A percentile compares a stretch with the other conserved stretches of the same genome.
phyloP scores from a whole-genome alignment of 2,113 vertebrate species.

The Xiphophorus couchianus region DNA sequence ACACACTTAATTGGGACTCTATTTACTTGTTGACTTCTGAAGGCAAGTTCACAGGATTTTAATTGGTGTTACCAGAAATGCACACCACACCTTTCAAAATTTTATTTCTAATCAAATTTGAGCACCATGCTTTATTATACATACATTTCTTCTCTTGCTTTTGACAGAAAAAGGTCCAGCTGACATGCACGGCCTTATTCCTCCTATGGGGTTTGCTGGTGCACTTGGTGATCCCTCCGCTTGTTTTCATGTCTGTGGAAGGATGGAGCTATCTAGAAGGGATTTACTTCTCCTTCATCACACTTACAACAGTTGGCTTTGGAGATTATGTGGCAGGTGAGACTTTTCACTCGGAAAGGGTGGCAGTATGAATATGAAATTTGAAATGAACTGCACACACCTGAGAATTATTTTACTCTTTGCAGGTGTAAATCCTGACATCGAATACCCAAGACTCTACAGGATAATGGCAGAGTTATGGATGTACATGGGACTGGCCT shows the following conservation, averaged over 20 bases:
- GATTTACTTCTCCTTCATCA: constrained; percentile 96
- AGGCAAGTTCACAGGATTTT: too few relatives aligned
- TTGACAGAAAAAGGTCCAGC: constrained; percentile 90
- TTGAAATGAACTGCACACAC: neutral
- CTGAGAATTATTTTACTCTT: neutral
- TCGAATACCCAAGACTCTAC: constrained; percentile 88
- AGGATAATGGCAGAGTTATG: constrained; percentile 91
- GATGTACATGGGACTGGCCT: constrained; percentile 97
- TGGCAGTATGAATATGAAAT: neutral
- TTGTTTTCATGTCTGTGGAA: constrained; percentile 91
- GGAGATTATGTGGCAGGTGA: constrained; percentile 96
- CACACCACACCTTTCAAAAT: too few relatives aligned
- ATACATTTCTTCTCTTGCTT: neutral
- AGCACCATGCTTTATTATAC: neutral
- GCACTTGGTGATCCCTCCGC: constrained; percentile 92
- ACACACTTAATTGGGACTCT: too few relatives aligned
- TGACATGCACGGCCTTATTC: constrained; percentile 91
- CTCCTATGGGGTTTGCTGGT: constrained; percentile 93
- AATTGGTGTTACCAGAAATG: neutral
- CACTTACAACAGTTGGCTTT: constrained; percentile 95
- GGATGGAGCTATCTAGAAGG: constrained; percentile 94
- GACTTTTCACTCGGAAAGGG: constrained; percentile 27
- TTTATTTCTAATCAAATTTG: too few relatives aligned
- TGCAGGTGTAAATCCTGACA: constrained; percentile 90
- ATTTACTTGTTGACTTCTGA: too few relatives aligned